A percentile compares a stretch with the other conserved stretches of the same genome.
These are phyloP conservation scores for Microchirus variegatus DNA, from an alignment of 2,797 vertebrate genomes.

Conservation along the genomic window DNA sequence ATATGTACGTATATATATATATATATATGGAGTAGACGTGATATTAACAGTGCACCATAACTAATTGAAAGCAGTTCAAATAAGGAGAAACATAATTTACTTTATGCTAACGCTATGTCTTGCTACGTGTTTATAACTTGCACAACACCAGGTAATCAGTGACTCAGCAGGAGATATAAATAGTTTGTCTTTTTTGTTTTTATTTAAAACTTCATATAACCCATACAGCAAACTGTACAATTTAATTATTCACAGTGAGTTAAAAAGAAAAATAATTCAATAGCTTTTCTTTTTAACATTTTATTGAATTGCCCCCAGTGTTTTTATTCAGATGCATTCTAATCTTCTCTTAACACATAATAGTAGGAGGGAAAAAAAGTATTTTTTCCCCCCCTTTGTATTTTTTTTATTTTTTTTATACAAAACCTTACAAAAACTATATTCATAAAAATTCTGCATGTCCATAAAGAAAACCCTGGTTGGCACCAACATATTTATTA, in stretches of 20 bases:
- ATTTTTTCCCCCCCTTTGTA: constrained; percentile 44
- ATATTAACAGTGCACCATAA: too few species aligned
- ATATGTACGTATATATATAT: too few species aligned
- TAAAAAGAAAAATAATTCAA: constrained; percentile 97
- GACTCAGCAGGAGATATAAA: constrained; percentile 21
- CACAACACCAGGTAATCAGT: constrained; percentile 25
- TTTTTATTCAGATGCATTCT: constrained; percentile 76
- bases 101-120: too few species aligned
- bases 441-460: constrained; percentile 98
- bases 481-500: constrained; percentile 78
- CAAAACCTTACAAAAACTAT: constrained; percentile 99
- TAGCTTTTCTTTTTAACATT: constrained; percentile 75
- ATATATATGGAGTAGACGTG: too few species aligned
- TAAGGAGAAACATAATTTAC: too few species aligned
- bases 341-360: constrained; percentile 92
- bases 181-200: constrained; percentile 74
- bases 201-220: constrained; percentile 99
- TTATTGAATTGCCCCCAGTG: constrained; percentile 67
- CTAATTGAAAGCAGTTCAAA: too few species aligned
- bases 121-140: background rate
- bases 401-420: constrained; percentile 83
- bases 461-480: constrained; percentile 94
- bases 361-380: constrained; percentile 92
- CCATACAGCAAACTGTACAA: constrained; percentile 99
- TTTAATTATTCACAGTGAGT: constrained; percentile 99